phyloP scores from a whole-genome alignment of 2,888 invertebrate species.

The Malthinus flaveolus region DNA sequence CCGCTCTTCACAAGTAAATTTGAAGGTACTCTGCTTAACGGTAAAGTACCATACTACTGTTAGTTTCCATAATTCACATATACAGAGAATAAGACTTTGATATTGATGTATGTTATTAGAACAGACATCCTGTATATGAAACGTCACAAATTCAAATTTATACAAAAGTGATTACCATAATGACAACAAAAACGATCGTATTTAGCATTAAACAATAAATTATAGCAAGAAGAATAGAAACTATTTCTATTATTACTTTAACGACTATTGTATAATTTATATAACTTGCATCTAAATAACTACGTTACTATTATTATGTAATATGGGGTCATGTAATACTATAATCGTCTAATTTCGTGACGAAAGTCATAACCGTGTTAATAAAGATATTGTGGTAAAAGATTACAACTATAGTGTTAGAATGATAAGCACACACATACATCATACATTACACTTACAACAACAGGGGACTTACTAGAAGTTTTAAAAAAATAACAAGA shows the following conservation, averaged over 20 bases:
- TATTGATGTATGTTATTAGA: no score
- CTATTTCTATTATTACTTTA: no score
- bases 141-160: no score
- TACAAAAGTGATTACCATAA: no score
- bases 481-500: no score
- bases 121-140: no score
- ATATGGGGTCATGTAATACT: constrained; percentile 7
- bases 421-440: background rate
- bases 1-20: no score
- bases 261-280: constrained; percentile 1
- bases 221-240: background rate
- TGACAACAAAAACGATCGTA: background rate
- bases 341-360: constrained; percentile 24
- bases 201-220: background rate
- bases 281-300: constrained; percentile 4
- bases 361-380: constrained; percentile 21
- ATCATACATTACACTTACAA: background rate
- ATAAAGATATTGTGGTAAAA: constrained; percentile 25
- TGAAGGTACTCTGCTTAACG: no score
- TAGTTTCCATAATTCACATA: no score
- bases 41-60: no score
- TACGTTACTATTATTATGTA: constrained; percentile 8
- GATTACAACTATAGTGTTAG: constrained; percentile 6
- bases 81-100: no score
- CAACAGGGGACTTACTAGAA: no score